These are phyloP conservation scores for Cryptocephalus primarius DNA, from an alignment of 2,888 invertebrate species.

Conservation along the genomic window DNA sequence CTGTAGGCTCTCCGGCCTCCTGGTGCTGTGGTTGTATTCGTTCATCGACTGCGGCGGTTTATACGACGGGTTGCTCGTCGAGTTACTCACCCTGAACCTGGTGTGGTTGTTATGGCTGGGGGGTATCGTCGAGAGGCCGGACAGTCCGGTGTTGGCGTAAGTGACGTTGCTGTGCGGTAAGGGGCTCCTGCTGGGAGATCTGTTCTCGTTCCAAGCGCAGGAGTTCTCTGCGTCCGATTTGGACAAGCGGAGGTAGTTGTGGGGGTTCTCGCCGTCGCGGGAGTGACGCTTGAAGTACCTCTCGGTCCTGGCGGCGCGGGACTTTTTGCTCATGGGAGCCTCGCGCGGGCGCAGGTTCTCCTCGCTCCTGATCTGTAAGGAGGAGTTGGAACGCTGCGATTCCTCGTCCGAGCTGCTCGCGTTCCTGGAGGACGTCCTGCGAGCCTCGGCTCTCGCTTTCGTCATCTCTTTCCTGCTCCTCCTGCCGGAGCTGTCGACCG, in stretches of 20 bases:
- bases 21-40: constrained; percentile 23
- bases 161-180: constrained; percentile 14
- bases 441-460: constrained; percentile 58
- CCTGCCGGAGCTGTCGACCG: constrained; percentile 41
- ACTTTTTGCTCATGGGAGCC: constrained; percentile 48
- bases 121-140: constrained; percentile 35
- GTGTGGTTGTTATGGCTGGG: constrained; percentile 28
- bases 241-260: constrained; percentile 23
- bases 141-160: constrained; percentile 23
- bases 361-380: constrained; percentile 57
- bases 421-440: constrained; percentile 46
- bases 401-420: constrained; percentile 64
- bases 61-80: constrained; percentile 26
- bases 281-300: constrained; percentile 67
- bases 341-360: constrained; percentile 44
- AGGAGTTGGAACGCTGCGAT: constrained; percentile 56
- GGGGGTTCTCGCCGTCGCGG: constrained; percentile 53
- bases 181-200: constrained; percentile 28
- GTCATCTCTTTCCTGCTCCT: constrained; percentile 48
- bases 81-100: constrained; percentile 27
- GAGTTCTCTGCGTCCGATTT: constrained; percentile 30
- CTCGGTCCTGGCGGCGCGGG: constrained; percentile 67
- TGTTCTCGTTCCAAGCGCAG: constrained; percentile 17
- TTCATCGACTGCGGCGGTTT: constrained; percentile 28
- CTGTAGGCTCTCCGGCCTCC: constrained; percentile 8